phyloP scores from a whole-genome alignment of 2,797 vertebrate genomes.

The Gymnopithys bicolor region DNA sequence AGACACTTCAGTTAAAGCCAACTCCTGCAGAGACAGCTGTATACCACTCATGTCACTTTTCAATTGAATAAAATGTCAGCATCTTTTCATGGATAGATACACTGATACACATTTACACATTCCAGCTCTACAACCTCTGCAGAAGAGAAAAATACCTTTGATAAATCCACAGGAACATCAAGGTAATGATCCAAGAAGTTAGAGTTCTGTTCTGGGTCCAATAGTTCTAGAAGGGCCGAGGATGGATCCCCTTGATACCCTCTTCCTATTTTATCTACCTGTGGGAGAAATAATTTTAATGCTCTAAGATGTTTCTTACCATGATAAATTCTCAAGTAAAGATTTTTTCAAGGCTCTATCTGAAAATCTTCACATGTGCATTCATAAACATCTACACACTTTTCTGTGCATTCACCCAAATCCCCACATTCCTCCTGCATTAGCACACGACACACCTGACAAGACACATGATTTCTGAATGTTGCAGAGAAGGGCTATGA shows the following conservation, averaged over 20 bases:
- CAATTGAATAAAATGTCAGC: neutral
- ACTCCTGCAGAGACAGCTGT: neutral
- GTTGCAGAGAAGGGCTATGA: neutral
- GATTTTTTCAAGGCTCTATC: neutral
- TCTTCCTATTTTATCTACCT: slow-evolving; percentile 98
- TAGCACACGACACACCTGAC: neutral
- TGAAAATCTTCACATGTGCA: neutral
- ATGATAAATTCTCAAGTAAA: neutral
- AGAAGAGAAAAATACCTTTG: slow-evolving; percentile 82
- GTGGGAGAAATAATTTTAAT: neutral
- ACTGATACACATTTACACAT: neutral
- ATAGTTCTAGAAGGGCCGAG: slow-evolving; percentile 91
- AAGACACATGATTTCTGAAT: neutral
- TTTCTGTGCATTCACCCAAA: neutral
- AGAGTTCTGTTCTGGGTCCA: slow-evolving; percentile 96
- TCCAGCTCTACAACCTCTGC: neutral
- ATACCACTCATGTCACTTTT: neutral
- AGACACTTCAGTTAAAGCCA: neutral
- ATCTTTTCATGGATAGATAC: neutral
- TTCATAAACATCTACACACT: neutral
- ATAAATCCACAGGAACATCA: slow-evolving; percentile 95
- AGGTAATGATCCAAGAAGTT: slow-evolving; percentile 98
- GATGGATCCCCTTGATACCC: slow-evolving; percentile 98
- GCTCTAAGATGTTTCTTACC: neutral
- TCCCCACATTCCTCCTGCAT: fast-evolving